These are phyloP conservation scores for Megastigmus dorsalis DNA, from an alignment of 2,888 invertebrate species.

Conservation along the genomic window DNA sequence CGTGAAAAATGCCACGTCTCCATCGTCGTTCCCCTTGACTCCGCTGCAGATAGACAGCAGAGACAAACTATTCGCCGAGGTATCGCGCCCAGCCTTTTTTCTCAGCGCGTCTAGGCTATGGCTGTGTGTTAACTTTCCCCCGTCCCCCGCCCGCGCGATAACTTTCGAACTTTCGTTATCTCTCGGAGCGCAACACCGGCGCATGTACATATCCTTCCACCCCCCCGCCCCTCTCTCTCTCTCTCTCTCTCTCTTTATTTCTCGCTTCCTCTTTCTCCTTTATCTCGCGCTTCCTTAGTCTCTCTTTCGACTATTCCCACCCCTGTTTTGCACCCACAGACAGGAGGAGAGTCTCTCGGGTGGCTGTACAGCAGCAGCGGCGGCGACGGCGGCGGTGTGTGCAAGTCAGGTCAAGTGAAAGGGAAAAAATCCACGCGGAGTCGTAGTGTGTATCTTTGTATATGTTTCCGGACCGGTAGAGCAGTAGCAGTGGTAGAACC, in stretches of 20 bases:
- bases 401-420: slow-evolving; percentile 9
- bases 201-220: not conserved
- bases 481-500: not conserved
- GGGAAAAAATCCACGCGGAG: slow-evolving; percentile 7
- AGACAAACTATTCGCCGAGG: slow-evolving; percentile 16
- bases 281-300: too few relatives aligned
- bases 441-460: not conserved
- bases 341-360: too few relatives aligned
- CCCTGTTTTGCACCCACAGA: too few relatives aligned
- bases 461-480: not conserved
- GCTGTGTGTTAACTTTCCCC: too few relatives aligned
- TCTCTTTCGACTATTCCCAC: too few relatives aligned
- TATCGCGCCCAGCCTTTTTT: slow-evolving; percentile 14
- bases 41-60: not conserved
- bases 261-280: too few relatives aligned
- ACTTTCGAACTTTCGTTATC: slow-evolving; percentile 36
- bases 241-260: not conserved
- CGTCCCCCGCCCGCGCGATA: not conserved
- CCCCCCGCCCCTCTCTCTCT: not conserved
- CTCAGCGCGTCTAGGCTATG: slow-evolving; percentile 4
- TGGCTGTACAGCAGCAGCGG: too few relatives aligned
- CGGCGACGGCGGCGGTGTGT: not conserved
- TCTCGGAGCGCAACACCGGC: too few relatives aligned
- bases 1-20: slow-evolving; percentile 18
- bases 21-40: not conserved